These are phyloP conservation scores for Folsomia candida DNA, from an alignment of 2,888 invertebrate genomes.

Conservation along the genomic window DNA sequence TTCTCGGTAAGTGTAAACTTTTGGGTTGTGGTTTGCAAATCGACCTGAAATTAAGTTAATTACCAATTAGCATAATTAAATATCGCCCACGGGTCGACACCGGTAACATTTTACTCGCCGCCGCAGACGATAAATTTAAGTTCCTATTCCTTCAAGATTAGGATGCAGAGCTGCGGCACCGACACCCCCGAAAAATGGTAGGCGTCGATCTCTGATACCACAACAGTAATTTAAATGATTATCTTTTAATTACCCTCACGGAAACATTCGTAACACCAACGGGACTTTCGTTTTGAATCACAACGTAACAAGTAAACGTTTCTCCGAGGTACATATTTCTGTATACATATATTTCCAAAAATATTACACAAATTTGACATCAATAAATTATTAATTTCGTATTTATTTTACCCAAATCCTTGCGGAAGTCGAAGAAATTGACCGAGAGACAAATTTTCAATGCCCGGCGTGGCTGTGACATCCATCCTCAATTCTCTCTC, in stretches of 20 bases:
- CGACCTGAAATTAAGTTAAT: constrained; percentile 71
- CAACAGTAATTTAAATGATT: too few species aligned
- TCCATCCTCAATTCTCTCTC: constrained; percentile 76
- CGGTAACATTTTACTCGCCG: too few species aligned
- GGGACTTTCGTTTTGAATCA: constrained; percentile 91
- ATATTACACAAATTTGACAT: too few species aligned
- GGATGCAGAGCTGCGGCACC: too few species aligned
- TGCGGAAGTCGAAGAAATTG: constrained; percentile 91
- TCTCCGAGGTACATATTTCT: constrained; percentile 95
- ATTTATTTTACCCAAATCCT: constrained; percentile 89
- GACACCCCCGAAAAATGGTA: too few species aligned
- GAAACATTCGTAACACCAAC: constrained; percentile 78
- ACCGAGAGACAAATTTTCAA: constrained; percentile 79
- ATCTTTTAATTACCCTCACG: constrained; percentile 79
- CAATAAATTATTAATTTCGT: constrained; percentile 28
- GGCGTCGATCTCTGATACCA: too few species aligned
- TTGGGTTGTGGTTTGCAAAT: constrained; percentile 87
- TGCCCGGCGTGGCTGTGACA: constrained; percentile 75
- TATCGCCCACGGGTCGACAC: too few species aligned
- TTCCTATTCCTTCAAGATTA: too few species aligned
- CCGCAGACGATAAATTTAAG: too few species aligned
- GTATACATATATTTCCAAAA: too few species aligned
- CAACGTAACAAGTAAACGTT: constrained; percentile 96
- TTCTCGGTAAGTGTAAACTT: constrained; percentile 76
- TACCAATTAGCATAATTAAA: too few species aligned